Evolutionary conservation across 2,888 invertebrate species (phyloP).

Genomic region (Therioaphis trifolii): DNA sequence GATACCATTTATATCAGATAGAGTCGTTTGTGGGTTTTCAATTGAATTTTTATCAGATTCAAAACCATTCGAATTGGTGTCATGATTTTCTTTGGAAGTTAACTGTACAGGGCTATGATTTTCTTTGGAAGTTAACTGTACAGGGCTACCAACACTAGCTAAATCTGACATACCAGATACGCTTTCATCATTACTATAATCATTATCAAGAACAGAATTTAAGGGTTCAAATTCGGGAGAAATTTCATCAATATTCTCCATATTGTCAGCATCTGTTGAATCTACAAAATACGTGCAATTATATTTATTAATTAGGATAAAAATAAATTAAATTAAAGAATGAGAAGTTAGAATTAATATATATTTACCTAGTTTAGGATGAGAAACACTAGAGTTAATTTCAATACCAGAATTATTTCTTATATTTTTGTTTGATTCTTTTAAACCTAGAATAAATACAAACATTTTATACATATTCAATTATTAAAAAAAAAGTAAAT

Average conservation of each 20-base stretch:
- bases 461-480: no score
- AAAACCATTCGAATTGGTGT: conserved; percentile 29
- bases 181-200: conserved; percentile 49
- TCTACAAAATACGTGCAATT: conserved; percentile 12
- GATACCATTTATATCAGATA: conserved; percentile 33
- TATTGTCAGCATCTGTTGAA: background rate
- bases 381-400: background rate
- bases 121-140: conserved; percentile 9
- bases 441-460: conserved; percentile 36
- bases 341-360: background rate
- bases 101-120: conserved; percentile 31
- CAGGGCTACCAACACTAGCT: conserved; percentile 45
- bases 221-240: conserved; percentile 55
- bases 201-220: conserved; percentile 35
- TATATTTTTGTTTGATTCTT: background rate
- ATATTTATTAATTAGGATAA: background rate
- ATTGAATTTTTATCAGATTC: background rate
- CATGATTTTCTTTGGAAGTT: conserved; percentile 10
- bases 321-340: background rate
- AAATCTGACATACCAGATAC: conserved; percentile 51
- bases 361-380: conserved; percentile 18
- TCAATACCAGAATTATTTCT: conserved; percentile 10
- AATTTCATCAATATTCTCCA: conserved; percentile 5
- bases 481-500: no score
- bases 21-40: background rate